Evolutionary conservation across 2,113 vertebrate species (phyloP).

Genomic region (Zeus faber): DNA sequence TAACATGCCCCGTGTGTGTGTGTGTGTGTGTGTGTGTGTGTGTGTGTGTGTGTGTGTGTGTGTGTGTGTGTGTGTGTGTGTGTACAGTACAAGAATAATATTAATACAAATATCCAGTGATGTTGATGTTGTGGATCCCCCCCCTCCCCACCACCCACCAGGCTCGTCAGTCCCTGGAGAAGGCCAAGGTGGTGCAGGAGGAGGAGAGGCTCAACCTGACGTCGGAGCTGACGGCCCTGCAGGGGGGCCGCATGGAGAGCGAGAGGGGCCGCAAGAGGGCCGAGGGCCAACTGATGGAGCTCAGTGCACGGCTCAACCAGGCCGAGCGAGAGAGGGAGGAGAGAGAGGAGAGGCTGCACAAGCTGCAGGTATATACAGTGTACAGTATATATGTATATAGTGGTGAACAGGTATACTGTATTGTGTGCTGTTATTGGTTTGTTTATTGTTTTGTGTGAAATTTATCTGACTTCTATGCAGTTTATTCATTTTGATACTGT

Average conservation of each 20-base stretch:
- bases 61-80: neutral
- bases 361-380: conserved; percentile 85
- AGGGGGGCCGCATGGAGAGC: conserved; percentile 77
- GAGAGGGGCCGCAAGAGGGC: conserved; percentile 82
- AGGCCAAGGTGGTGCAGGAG: conserved; percentile 79
- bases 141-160: conserved; percentile 25
- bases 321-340: conserved; percentile 79
- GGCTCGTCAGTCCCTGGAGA: conserved; percentile 82
- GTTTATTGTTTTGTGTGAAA: no score
- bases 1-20: neutral
- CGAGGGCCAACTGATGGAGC: conserved; percentile 82
- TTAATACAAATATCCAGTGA: neutral
- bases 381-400: no score
- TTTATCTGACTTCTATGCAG: no score
- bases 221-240: conserved; percentile 77
- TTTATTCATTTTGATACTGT: no score
- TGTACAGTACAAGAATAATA: neutral
- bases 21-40: neutral
- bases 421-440: no score
- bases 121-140: neutral
- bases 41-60: conserved; percentile 3
- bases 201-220: conserved; percentile 76
- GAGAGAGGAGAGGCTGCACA: conserved; percentile 75
- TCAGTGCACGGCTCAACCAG: conserved; percentile 73
- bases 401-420: conserved; percentile 3